Evolutionary conservation across 2,797 vertebrate genomes (phyloP), one percentile per base, ranked within the genome.

Genomic region (Girardinus metallicus): DNA sequence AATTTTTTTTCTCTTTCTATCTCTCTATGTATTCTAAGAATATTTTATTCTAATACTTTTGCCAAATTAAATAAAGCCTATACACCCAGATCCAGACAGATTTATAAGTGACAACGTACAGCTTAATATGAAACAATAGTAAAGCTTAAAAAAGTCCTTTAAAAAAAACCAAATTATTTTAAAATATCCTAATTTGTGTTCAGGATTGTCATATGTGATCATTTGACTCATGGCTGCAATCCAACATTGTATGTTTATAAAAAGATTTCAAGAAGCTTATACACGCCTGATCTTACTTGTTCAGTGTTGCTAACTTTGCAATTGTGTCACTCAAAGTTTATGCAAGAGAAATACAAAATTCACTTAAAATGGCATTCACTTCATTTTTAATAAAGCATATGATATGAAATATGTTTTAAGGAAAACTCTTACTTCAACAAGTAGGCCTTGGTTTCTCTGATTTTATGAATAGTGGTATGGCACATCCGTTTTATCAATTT

Each of bases 11-110:
- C 43, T 41, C 66, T 86, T 12, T 92, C 93, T 94, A 76, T 75
- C 16, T 95, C 95, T 95, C 93, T 91, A 84, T 87, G 83, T 88
- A 43, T 87, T 81, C 84, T 36, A 82, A 81, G 53, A 88, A 55
- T 80, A 60, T 55, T n/a, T 85, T 86, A 23, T 13, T 87, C 36
- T 72, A 31, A 76, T 55, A 1, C 31, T 75, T 85, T 75, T 5
- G 29, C n/a, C 11, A 80, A 80, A 80, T 86, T 80, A 79, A 77
- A 79, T 41, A 83, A 87, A 81, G 26, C 47, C 64, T 78, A 34
- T 29, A 74, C 31, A 23, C 16, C 43, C 55, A 53, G 43, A 74
- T 77, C 16, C 77, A 47, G 23, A 78, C 78, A 70, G 18, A 79
- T 81, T 78, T 18, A 57, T 53, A 34, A 75, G 51, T 51, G 60